phyloP scores from a whole-genome alignment of 1,140 invertebrate genomes.

The Formica selysi region DNA sequence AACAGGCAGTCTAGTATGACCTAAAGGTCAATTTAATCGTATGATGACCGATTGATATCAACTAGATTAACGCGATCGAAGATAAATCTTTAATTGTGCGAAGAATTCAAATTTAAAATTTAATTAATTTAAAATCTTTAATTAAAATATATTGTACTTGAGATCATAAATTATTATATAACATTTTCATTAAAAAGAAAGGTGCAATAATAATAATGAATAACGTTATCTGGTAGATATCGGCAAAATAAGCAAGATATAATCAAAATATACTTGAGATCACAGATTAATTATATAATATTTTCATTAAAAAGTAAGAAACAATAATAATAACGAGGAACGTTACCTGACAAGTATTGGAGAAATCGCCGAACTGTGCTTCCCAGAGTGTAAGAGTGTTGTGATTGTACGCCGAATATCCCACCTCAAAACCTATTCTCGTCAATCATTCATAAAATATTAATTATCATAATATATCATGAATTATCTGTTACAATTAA shows the following conservation, averaged over 20 bases:
- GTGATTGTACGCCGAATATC: constrained; percentile 94
- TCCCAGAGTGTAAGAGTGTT: constrained; percentile 95
- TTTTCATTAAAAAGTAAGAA: neutral
- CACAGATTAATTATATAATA: too few species aligned
- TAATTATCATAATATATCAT: neutral
- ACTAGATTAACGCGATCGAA: neutral
- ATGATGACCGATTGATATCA: neutral
- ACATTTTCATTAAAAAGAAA: neutral
- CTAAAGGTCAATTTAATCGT: constrained; percentile 83
- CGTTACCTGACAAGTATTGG: constrained; percentile 90
- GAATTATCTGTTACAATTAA: neutral
- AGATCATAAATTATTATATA: too few species aligned
- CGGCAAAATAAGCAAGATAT: constrained; percentile 89
- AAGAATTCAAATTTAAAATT: too few species aligned
- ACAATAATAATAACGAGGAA: neutral
- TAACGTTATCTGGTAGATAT: constrained; percentile 88
- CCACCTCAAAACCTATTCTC: constrained; percentile 91
- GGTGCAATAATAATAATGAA: neutral
- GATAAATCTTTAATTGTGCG: neutral
- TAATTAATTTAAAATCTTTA: too few species aligned
- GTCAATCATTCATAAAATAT: constrained; percentile 20
- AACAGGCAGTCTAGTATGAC: constrained; percentile 96
- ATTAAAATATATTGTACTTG: too few species aligned
- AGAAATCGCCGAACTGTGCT: constrained; percentile 96
- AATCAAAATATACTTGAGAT: too few species aligned